A percentile compares a stretch with the other conserved stretches of the same genome.
Conservation (phyloP, 2,113 vertebrate species). For the Sus scrofa region DNA sequence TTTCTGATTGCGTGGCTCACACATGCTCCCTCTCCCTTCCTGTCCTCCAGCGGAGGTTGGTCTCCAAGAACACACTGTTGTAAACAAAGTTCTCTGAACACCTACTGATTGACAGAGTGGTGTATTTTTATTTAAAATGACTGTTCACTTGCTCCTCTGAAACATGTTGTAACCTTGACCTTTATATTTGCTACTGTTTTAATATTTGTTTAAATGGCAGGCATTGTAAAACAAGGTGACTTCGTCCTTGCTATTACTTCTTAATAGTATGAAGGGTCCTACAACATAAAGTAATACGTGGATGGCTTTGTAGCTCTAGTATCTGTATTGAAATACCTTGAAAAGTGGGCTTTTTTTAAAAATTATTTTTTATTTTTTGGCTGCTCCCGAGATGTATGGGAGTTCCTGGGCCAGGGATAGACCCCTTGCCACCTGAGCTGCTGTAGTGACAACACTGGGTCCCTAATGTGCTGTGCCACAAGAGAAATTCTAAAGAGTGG, state of each 20-base stretch:
- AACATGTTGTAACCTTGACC: slow-evolving; percentile 55
- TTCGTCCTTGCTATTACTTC: neutral
- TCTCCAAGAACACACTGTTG: slow-evolving; percentile 82
- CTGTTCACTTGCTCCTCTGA: slow-evolving; percentile 21
- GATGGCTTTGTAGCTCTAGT: neutral
- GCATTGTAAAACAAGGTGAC: neutral
- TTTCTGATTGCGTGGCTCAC: neutral
- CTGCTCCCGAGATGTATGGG: no score
- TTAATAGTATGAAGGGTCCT: neutral
- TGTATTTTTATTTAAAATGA: slow-evolving; percentile 82
- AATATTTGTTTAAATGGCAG: slow-evolving; percentile 16
- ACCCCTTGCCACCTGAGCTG: no score
- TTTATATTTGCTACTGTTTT: slow-evolving; percentile 11
- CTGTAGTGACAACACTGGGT: no score
- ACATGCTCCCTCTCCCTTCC: neutral
- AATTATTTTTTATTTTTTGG: no score
- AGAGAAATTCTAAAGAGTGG: no score
- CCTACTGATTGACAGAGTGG: slow-evolving; percentile 60
- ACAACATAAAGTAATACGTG: neutral
- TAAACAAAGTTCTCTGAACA: slow-evolving; percentile 82
- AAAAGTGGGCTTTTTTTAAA: neutral
- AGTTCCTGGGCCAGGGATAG: no score
- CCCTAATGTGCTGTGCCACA: no score
- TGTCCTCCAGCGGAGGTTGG: slow-evolving; percentile 37
- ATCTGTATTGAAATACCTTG: neutral